phyloP scores from a whole-genome alignment of 92 coral and sea anemone genomes.

The Actinostola sp. region DNA sequence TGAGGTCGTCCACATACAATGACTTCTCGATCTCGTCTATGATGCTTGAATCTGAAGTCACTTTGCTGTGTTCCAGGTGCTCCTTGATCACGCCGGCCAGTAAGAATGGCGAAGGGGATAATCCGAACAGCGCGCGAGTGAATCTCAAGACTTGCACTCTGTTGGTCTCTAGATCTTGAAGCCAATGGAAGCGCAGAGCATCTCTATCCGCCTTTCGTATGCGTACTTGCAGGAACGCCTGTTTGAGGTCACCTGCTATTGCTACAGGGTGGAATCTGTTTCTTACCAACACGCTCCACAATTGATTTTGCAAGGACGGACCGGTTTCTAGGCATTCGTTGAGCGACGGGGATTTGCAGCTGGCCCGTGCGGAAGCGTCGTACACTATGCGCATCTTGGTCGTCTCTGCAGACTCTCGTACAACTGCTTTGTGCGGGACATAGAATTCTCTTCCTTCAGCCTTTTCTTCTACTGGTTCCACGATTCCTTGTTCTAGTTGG shows the following conservation, averaged over 20 bases:
- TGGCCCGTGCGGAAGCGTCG: slow-evolving; percentile 7
- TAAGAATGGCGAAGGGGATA: slow-evolving; percentile 44
- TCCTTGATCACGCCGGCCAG: slow-evolving; percentile 47
- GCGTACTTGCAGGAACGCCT: slow-evolving; percentile 19
- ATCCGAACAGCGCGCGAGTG: slow-evolving; percentile 35
- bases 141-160: slow-evolving; percentile 24
- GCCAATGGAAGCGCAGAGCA: slow-evolving; percentile 15
- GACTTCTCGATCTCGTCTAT: slow-evolving; percentile 34
- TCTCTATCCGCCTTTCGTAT: slow-evolving; percentile 9
- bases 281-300: slow-evolving; percentile 14
- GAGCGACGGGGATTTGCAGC: no score
- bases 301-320: slow-evolving; percentile 1
- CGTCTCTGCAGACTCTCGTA: background rate
- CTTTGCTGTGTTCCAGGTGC: slow-evolving; percentile 33
- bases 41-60: no score
- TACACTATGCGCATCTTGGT: background rate
- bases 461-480: background rate
- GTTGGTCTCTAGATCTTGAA: slow-evolving; percentile 15
- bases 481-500: background rate
- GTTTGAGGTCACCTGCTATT: slow-evolving; percentile 13
- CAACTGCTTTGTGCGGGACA: background rate
- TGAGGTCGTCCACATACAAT: slow-evolving; percentile 49
- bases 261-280: slow-evolving; percentile 14
- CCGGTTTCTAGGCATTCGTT: slow-evolving; percentile 15
- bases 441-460: background rate